Conservation (phyloP, 2,888 invertebrate species). For the Actias luna region DNA sequence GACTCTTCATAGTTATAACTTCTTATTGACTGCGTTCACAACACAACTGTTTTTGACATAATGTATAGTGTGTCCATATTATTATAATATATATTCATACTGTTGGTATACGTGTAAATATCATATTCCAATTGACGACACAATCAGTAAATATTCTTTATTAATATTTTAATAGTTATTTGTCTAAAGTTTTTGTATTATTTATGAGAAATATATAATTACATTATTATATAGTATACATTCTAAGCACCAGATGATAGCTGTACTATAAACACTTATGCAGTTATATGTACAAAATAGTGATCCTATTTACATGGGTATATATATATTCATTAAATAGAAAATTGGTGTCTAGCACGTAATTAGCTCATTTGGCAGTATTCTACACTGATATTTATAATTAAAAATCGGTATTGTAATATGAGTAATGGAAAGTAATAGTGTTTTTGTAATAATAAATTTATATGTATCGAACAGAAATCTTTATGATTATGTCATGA, state of each 20-base stretch:
- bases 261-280: background rate
- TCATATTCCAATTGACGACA: background rate
- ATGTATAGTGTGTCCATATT: background rate
- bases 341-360: background rate
- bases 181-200: background rate
- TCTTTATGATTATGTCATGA: background rate
- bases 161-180: background rate
- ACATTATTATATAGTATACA: background rate
- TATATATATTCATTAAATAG: background rate
- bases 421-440: background rate
- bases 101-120: background rate
- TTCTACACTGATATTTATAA: background rate
- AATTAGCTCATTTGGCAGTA: background rate
- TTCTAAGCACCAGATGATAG: background rate
- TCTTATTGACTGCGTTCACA: background rate
- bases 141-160: background rate
- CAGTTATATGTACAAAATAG: background rate
- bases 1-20: background rate
- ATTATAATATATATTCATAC: background rate
- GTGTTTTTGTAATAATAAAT: background rate
- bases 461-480: background rate
- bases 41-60: background rate
- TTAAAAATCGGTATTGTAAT: background rate
- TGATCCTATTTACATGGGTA: background rate
- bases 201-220: background rate